Base-by-base conservation (phyloP, 2,113 vertebrate genomes). In the Oxyruncus cristatus region DNA sequence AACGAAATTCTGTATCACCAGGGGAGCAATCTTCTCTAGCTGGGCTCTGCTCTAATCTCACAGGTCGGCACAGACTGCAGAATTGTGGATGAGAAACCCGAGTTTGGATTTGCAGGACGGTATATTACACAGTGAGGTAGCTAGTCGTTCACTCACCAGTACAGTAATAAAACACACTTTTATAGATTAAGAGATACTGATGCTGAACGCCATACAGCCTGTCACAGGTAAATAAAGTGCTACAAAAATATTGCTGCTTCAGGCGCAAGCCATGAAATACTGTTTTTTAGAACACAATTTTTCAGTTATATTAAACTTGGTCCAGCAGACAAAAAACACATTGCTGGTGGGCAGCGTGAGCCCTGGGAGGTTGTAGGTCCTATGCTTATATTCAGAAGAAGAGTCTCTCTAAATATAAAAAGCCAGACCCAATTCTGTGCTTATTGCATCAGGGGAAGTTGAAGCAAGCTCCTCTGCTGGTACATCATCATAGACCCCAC, bases 1-100 rank as follows among this genome's bases (percentile, higher is more conserved):
- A 94, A 92, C 8, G n/a, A 91, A 95, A 94, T 65, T 74, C 24
- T 85, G 14, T 94, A 79, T 95, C 81, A 56, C 91, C 74, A 76
- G 74, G 74, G 49, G 53, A 95, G 33, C 91, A 91, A 85, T 95
- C 46, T 95, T 85, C 56, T 72, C 41, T 87, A 49, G 26, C 47
- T 78, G 58, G 37, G 63, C 61, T 95, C 37, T 95, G 39, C 53
- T 96, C 55, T 95, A 78, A 93, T 94, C 89, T 84, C 72, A 16
- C 10, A 88, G 56, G 91, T 96, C 78, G 87, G 80, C 59, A 73
- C 47, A 78, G 63, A 24, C 63, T 88, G 88, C 77, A 78, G 94
- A 89, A n/a, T 75, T 84, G 78, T 0, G 1, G 47, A 85, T 92
- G 61, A 80, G 82, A 93, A 96, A 68, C 24, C 21, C 0, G 0